A percentile compares a stretch with the other conserved stretches of the same genome.
Evolutionary conservation across 2,888 invertebrate genomes (phyloP).

Genomic region (Sarcophaga caerulescens): DNA sequence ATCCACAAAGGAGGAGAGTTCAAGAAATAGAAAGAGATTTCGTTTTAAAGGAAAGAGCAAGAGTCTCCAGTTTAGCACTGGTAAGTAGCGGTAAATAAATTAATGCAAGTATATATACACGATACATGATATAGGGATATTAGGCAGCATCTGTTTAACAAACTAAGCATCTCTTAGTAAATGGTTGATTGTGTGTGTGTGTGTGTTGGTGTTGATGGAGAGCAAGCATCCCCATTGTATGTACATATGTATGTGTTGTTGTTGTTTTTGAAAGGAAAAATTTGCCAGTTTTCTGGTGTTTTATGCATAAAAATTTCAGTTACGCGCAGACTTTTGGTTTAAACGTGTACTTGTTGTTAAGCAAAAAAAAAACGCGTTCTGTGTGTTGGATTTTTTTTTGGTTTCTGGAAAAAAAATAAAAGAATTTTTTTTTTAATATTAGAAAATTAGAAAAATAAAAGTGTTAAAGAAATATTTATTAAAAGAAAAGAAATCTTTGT

Average conservation of each 20-base stretch:
- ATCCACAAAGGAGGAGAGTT: too few species aligned
- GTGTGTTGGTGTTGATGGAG: conserved; percentile 25
- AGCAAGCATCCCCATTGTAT: conserved; percentile 41
- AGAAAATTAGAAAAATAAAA: conserved; percentile 15
- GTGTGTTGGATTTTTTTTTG: conserved; percentile 26
- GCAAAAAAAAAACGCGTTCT: conserved; percentile 2
- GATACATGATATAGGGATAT: background rate
- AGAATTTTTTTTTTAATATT: conserved; percentile 6
- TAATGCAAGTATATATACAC: background rate
- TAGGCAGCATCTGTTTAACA: conserved; percentile 45
- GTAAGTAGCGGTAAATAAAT: conserved; percentile 49
- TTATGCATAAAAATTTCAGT: conserved; percentile 59
- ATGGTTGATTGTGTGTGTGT: background rate
- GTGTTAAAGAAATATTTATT: background rate
- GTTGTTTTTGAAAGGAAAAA: conserved; percentile 18
- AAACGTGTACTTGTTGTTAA: conserved; percentile 59
- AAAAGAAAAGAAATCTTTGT: background rate
- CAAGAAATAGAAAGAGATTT: background rate
- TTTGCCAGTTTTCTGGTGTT: conserved; percentile 30
- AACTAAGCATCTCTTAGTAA: background rate
- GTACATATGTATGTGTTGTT: conserved; percentile 45
- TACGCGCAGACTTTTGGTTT: conserved; percentile 68
- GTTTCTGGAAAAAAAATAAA: conserved; percentile 14
- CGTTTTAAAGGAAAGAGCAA: background rate
- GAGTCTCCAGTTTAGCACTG: conserved; percentile 22